Base-by-base conservation (phyloP, 2,113 vertebrate genomes). In the Colaptes auratus region DNA sequence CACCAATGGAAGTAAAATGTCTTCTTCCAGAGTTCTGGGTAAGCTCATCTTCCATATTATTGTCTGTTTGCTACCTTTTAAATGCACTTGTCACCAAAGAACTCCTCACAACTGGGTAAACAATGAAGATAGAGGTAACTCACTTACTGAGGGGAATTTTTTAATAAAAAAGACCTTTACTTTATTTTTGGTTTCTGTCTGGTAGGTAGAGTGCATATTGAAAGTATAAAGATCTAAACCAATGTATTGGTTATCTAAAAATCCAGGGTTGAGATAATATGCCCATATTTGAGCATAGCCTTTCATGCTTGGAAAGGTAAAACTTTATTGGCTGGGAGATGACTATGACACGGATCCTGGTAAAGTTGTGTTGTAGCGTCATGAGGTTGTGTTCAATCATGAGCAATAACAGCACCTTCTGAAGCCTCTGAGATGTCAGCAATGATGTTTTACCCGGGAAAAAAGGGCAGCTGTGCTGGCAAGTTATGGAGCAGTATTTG, bases 1-100 rank as follows among this genome's bases (percentile, higher is more conserved):
- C 56, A 95, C 91, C 85, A 90, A 92, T 97, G 97, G 96, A 95
- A 96, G 65, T 92, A 86, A 96, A 82, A 46, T 36, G 77, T 82
- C 42, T 82, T 91, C 91, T 95, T 90, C 52, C 46, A 93, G 66
- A 58, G 31, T 79, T 92, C 74, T 74, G 91, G 95, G 96, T 96
- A 88, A 96, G 96, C 58, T 80, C 36, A 3, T 61, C 36, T 80
- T 79, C 44, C 15, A 2, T 90, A 35, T 56, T 80, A 46, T 70
- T 77, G 25, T 70, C 28, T 73, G 16, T 67, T 73, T 92, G 39
- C 73, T 2, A 30, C 85, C 21, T 91, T 79, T 69, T 44, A 84
- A 72, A 69, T 35, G 9, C 75, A 16, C 75, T 86, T 93, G n/a
- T 12, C 15, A 48, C 59, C 10, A 35, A 86, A 82, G 19, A 76